phyloP scores from a whole-genome alignment of 2,888 invertebrate species.

The Amphipyra berbera region DNA sequence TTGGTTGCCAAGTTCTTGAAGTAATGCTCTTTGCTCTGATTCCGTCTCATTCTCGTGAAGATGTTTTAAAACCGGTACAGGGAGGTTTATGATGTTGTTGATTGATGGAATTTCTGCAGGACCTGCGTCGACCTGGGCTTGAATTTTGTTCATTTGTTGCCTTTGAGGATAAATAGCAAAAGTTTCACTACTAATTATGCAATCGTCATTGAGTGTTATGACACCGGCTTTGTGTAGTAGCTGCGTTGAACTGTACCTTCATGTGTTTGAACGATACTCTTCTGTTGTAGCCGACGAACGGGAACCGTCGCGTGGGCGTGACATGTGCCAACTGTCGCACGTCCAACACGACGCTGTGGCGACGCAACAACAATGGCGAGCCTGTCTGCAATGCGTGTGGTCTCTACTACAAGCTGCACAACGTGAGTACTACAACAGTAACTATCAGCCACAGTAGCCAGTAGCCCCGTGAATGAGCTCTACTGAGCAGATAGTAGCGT shows the following conservation, averaged over 20 bases:
- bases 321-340: slow-evolving; percentile 99
- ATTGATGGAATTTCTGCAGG: too few species aligned
- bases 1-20: too few species aligned
- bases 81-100: too few species aligned
- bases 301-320: slow-evolving; percentile 92
- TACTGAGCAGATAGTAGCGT: slow-evolving; percentile 41
- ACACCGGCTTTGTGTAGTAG: too few species aligned
- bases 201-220: too few species aligned
- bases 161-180: too few species aligned
- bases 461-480: slow-evolving; percentile 28
- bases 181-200: too few species aligned
- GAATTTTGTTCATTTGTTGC: too few species aligned
- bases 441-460: not conserved
- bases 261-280: not conserved
- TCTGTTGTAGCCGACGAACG: slow-evolving; percentile 85
- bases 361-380: slow-evolving; percentile 97
- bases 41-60: too few species aligned
- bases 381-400: slow-evolving; percentile 99
- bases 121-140: too few species aligned
- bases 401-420: slow-evolving; percentile 97
- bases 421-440: slow-evolving; percentile 90
- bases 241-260: not conserved
- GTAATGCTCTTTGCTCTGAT: too few species aligned
- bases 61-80: too few species aligned
- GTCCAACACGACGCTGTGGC: slow-evolving; percentile 98